Base-by-base conservation (phyloP, 1,140 invertebrate species). In the Lethocerus indicus region DNA sequence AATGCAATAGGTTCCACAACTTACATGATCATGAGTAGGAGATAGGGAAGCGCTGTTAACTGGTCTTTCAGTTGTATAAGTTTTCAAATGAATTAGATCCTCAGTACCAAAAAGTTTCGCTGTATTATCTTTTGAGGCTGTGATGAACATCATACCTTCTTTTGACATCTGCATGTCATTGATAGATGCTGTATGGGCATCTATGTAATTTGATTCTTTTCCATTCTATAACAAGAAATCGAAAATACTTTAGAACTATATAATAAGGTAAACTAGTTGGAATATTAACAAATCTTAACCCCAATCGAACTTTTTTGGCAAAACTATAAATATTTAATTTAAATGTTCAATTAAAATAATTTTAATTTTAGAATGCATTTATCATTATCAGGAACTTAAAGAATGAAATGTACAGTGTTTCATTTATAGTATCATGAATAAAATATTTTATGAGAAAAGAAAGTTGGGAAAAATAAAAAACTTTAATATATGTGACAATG, bases 21-120 rank as follows among this genome's bases (percentile, higher is more conserved):
- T 68, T 64, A 83, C 91, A 72, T 97, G 93, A 66, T 96, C 89
- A 51, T 79, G 67, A 54, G 89, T 87, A 0, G 94, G 93, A 51
- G 91, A 95, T 52, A 98, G 83, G 6, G 91, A 83, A 9, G 93
- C 94, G 20, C 92, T 96, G 63, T 98, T 98, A 0, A 98, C 87
- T 6, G 91, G 92, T 55, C 93, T 70, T 60, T 97, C 92, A 14
- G 93, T 96, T 67, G 92, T 93, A 65, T 93, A 98, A 6, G 86
- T 85, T 65, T 97, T 98, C 26, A 97, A 62, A 20, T 80, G 73
- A 62, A 88, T 75, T 20, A 98, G 66, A 9, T 81, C 80, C 32
- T 81, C 79, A 7, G 81, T 78, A 64, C 96, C 91, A 68, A 96
- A 97, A 1, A 97, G 67, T 65, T 93, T 95, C 0, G 93, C 85